Base-by-base conservation (phyloP, 2,888 invertebrate species). In the Drosophila suboccidentalis region DNA sequence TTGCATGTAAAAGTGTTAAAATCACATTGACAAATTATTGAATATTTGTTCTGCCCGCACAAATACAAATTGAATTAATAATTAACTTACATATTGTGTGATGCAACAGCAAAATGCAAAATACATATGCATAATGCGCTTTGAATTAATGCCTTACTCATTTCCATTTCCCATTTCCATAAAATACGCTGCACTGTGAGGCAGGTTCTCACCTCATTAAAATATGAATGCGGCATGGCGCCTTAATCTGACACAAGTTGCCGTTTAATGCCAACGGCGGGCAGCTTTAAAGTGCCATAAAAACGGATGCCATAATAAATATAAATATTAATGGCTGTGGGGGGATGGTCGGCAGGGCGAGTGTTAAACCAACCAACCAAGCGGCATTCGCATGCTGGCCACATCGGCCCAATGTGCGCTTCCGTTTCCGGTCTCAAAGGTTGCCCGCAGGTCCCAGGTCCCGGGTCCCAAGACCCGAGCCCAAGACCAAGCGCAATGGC, bases 241-340 rank as follows among this genome's bases (percentile, higher is more conserved):
- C 46, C 62, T 67, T 78, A 72, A 79, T 83, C 71, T 67, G 60
- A 65, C 69, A 81, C 64, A 69, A 74, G 74, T 68, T 73, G 67
- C 66, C 54, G 46, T 80, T 85, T 75, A 82, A 82, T 66, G 76
- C 65, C 71, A 44, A 53, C 55, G 64, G 64, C 53, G 49, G 57
- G 26, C 64, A 69, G 75, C 78, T 82, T 87, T 87, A 85, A 83
- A 87, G 72, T 71, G 78, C 75, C 77, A 67, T 82, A 69, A 87
- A 83, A 73, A 50, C 65, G 55, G 66, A 66, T 44, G 64, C 65
- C 67, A 79, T 83, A 80, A 88, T 86, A 88, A 83, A 85, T 88
- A 88, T 86, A 88, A 83, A 85, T 88, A 84, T 88, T 88, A 84
- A 90, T 84, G 82, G 64, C 66, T 46, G 13, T 11, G 29, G 46